These are phyloP conservation scores for Oncorhynchus clarkii DNA, from an alignment of 2,113 vertebrate species.

Conservation along the genomic window DNA sequence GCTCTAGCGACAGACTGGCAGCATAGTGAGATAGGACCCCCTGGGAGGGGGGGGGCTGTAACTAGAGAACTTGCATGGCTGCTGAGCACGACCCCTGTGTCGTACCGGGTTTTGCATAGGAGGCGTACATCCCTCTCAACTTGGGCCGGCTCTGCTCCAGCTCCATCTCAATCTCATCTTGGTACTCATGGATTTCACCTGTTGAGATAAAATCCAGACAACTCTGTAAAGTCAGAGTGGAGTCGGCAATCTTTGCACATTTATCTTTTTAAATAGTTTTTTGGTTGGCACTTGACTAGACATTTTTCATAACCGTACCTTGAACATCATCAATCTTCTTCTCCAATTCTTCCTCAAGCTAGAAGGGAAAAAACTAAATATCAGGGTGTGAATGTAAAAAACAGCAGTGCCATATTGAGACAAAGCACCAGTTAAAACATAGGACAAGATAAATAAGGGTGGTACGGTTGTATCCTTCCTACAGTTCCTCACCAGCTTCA, in stretches of 20 bases:
- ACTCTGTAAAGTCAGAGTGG: neutral
- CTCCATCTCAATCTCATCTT: constrained; percentile 92
- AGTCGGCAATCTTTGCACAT: neutral
- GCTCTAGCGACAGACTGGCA: neutral
- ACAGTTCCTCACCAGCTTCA: constrained; percentile 75
- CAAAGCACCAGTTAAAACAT: neutral
- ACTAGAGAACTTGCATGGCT: neutral
- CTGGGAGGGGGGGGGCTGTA: too few relatives aligned
- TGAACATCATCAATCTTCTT: constrained; percentile 89
- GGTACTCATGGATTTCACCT: constrained; percentile 91
- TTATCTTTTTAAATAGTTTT: neutral
- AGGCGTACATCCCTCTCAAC: constrained; percentile 83
- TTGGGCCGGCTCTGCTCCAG: constrained; percentile 85
- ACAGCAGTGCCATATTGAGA: too few relatives aligned
- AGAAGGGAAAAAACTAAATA: constrained; percentile 31
- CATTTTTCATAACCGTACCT: constrained; percentile 74
- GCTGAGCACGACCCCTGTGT: neutral
- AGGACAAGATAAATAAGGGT: neutral
- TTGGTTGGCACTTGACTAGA: neutral
- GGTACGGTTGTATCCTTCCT: neutral
- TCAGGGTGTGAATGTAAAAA: too few relatives aligned
- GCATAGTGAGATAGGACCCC: neutral
- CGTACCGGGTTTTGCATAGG: constrained; percentile 79
- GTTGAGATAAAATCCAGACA: constrained; percentile 5
- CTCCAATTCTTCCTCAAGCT: constrained; percentile 88